These are phyloP conservation scores for Seira sanloemensis DNA, from an alignment of 2,888 invertebrate genomes.

Conservation along the genomic window DNA sequence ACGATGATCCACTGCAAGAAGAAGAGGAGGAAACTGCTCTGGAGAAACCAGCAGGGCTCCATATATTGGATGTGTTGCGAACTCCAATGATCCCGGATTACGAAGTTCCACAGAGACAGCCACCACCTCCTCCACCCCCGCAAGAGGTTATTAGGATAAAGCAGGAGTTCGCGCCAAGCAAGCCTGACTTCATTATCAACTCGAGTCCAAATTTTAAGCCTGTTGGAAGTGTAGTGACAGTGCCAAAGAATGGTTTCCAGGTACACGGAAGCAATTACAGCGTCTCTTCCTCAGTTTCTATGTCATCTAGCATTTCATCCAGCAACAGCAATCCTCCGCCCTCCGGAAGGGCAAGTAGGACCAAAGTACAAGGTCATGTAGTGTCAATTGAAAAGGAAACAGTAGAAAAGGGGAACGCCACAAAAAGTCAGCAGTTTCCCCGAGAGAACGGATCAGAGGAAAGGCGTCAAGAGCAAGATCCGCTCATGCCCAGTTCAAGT, in stretches of 20 bases:
- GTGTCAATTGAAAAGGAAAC: no score
- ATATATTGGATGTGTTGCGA: conserved; percentile 50
- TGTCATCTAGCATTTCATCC: no score
- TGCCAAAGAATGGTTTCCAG: no score
- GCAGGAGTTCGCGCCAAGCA: no score
- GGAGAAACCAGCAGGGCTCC: conserved; percentile 32
- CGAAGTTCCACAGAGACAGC: conserved; percentile 31
- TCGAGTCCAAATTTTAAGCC: no score
- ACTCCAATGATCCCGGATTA: conserved; percentile 59
- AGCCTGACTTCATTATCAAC: no score
- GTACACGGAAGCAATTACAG: no score
- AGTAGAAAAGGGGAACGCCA: conserved; percentile 2
- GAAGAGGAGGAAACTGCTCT: background rate
- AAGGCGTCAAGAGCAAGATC: conserved; percentile 46
- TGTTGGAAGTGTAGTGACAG: no score
- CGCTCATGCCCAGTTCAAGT: background rate
- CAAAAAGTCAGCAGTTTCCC: background rate
- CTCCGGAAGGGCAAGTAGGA: conserved; percentile 53
- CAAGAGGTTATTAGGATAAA: no score
- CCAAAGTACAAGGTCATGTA: conserved; percentile 57
- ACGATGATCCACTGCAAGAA: background rate
- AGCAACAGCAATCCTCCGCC: conserved; percentile 51
- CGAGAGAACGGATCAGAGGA: conserved; percentile 47
- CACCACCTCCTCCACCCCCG: conserved; percentile 5
- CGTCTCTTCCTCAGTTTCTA: no score